Evolutionary conservation across 2,113 vertebrate species (phyloP).

Genomic region (Spermophilus dauricus): DNA sequence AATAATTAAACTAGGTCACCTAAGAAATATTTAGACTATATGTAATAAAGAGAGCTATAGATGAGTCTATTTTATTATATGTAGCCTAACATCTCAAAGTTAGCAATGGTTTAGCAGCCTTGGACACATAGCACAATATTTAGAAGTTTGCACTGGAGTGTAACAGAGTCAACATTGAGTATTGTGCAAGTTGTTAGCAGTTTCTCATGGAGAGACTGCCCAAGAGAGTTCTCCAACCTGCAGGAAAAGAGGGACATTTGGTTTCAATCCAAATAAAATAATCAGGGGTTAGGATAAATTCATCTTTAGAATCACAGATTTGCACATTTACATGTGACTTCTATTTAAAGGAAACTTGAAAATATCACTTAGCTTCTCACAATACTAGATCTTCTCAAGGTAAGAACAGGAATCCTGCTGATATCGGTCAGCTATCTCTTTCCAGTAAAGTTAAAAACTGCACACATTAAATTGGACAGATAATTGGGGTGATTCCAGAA

Average conservation of each 20-base stretch:
- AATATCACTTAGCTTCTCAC: not conserved
- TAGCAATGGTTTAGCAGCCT: not conserved
- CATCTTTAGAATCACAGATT: not conserved
- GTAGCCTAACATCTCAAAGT: not conserved
- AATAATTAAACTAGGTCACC: not conserved
- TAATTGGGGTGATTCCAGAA: constrained; percentile 13
- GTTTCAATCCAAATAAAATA: not conserved
- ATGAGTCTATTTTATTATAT: not conserved
- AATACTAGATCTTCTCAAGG: not conserved
- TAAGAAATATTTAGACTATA: not conserved
- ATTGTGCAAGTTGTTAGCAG: not conserved
- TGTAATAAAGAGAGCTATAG: not conserved
- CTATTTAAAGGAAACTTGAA: not conserved
- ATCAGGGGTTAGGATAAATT: not conserved
- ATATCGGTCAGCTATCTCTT: not conserved
- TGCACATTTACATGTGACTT: not conserved
- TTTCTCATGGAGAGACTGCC: not conserved
- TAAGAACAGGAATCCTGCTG: not conserved
- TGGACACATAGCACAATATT: not conserved
- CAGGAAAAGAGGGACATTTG: not conserved
- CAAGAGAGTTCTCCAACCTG: not conserved
- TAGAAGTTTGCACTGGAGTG: not conserved
- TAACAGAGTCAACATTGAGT: not conserved
- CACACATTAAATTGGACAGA: constrained; percentile 29
- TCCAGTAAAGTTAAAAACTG: constrained; percentile 1